A percentile compares a stretch with the other conserved stretches of the same genome.
Evolutionary conservation across 2,888 invertebrate species (phyloP).

Genomic region (Drosophila peninsularis): DNA sequence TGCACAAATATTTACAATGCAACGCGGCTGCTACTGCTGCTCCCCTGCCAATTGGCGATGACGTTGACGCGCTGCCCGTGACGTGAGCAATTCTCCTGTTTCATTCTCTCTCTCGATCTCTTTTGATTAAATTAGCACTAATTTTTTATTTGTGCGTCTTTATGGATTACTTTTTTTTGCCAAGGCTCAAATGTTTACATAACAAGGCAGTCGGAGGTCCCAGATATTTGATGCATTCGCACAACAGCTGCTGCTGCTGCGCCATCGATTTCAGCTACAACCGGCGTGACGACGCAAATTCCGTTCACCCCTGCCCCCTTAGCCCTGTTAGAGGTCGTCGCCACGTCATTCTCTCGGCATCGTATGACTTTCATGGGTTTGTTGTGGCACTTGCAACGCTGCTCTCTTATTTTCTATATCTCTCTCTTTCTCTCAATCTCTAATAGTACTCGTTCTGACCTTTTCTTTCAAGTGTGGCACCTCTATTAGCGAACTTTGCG

Average conservation of each 20-base stretch:
- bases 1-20: constrained; percentile 28
- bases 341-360: constrained; percentile 55
- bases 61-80: constrained; percentile 56
- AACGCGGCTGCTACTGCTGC: constrained; percentile 2
- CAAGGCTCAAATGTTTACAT: constrained; percentile 49
- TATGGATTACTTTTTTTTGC: constrained; percentile 19
- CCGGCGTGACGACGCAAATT: constrained; percentile 48
- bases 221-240: constrained; percentile 45
- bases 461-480: constrained; percentile 23
- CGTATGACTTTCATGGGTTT: constrained; percentile 49
- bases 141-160: constrained; percentile 25
- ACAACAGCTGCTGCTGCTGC: constrained; percentile 43
- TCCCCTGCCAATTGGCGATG: constrained; percentile 30
- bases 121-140: constrained; percentile 18
- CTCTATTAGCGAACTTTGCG: constrained; percentile 52
- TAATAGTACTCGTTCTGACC: constrained; percentile 7
- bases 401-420: constrained; percentile 10
- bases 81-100: constrained; percentile 41
- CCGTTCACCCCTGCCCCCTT: neutral
- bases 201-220: constrained; percentile 26
- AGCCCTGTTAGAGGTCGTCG: constrained; percentile 12
- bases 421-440: neutral
- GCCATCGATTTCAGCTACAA: constrained; percentile 50
- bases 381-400: constrained; percentile 45
- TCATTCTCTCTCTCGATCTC: neutral